phyloP scores from a whole-genome alignment of 1,140 invertebrate species.

The Hylaeus volcanicus region DNA sequence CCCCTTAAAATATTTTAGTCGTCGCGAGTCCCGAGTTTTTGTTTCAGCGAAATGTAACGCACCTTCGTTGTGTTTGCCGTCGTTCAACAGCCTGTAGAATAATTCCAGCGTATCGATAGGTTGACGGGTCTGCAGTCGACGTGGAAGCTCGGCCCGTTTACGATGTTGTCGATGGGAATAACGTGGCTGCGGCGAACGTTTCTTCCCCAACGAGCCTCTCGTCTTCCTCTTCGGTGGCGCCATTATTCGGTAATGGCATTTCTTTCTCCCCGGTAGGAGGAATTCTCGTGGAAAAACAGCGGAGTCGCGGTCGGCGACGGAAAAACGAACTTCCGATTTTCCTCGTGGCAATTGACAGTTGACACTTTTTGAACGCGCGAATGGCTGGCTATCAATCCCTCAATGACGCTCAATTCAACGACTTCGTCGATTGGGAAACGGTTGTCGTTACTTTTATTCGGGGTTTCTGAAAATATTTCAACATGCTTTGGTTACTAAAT shows the following conservation, averaged over 20 bases:
- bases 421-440: neutral
- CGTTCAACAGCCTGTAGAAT: constrained; percentile 57
- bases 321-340: constrained; percentile 8
- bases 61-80: constrained; percentile 49
- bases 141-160: constrained; percentile 23
- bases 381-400: neutral
- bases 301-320: neutral
- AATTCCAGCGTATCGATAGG: constrained; percentile 43
- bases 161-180: constrained; percentile 5
- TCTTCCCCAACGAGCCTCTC: neutral
- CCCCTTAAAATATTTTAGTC: too few species aligned
- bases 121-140: constrained; percentile 12
- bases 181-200: neutral
- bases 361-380: neutral
- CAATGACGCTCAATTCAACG: neutral
- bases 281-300: constrained; percentile 14
- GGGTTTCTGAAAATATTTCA: too few species aligned
- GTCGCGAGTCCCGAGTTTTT: too few species aligned
- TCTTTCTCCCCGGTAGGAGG: neutral
- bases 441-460: neutral
- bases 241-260: constrained; percentile 48
- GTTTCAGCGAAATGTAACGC: neutral
- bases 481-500: too few species aligned
- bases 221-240: constrained; percentile 39
- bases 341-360: neutral